A percentile compares a stretch with the other conserved stretches of the same genome.
These are phyloP conservation scores for Venturia canescens DNA, from an alignment of 1,140 invertebrate species.

Conservation along the genomic window DNA sequence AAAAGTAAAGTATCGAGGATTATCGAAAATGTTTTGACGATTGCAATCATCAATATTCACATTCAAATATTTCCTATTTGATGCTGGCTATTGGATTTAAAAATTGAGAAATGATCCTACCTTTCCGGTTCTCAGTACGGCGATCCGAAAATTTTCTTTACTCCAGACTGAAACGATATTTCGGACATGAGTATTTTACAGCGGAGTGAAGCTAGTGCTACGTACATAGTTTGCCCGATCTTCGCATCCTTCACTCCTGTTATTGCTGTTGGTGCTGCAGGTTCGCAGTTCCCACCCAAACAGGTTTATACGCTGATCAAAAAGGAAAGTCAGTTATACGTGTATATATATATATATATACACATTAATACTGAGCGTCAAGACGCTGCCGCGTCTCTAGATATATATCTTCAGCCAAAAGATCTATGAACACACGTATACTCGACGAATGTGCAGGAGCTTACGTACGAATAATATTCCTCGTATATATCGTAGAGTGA, in stretches of 20 bases:
- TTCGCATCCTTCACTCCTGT: conserved; percentile 1
- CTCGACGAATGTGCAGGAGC: conserved; percentile 25
- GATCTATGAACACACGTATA: conserved; percentile 42
- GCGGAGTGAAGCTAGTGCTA: not conserved
- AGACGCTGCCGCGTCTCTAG: too few species aligned
- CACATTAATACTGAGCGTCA: too few species aligned
- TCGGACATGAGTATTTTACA: too few species aligned
- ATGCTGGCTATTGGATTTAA: too few species aligned
- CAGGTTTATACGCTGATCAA: conserved; percentile 43
- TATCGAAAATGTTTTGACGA: too few species aligned
- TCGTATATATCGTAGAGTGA: not conserved
- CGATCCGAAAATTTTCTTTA: too few species aligned
- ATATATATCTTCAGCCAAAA: conserved; percentile 1
- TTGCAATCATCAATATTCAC: too few species aligned
- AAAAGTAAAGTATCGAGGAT: too few species aligned
- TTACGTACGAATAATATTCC: conserved; percentile 7
- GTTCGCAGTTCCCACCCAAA: conserved; percentile 44
- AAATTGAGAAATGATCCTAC: too few species aligned
- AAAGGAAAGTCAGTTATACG: conserved; percentile 24
- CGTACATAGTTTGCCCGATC: conserved; percentile 19
- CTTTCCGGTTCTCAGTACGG: too few species aligned
- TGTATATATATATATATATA: not conserved
- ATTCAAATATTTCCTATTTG: too few species aligned
- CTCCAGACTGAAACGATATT: too few species aligned
- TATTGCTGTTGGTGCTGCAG: conserved; percentile 33